Evolutionary conservation across 2,888 invertebrate species (phyloP), one percentile per base, ranked within the genome.

Genomic region (Drosophila subquinaria): DNA sequence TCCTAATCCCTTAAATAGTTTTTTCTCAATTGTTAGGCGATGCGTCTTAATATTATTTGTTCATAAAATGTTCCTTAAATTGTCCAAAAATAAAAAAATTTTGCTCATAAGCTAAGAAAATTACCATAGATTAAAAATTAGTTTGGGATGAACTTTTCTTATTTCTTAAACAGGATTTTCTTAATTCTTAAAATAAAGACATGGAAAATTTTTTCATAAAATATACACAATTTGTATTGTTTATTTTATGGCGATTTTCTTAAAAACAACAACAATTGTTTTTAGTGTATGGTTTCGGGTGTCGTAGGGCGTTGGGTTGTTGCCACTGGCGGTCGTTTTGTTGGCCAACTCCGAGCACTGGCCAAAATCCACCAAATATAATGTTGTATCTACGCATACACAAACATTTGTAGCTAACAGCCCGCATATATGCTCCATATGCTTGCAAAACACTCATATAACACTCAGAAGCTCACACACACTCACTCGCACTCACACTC

Each of bases 361-460:
- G 40, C 69, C 60, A 73, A 89, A 85, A 81, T 82, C 82, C 85
- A 82, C 85, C 73, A 68, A 83, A 84, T 89, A 89, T 64, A 64
- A 64, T 64, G 59, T 81, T 89, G 82, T 71, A 65, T 48, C 36
- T 59, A 56, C 51, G 61, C 36, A 77, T 60, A 64, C 53, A 69
- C 59, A 59, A 59, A 48, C 40, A 51, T 51, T 36, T 36, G 53
- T 52, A 66, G 60, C 50, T 42, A 53, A 64, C 64, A 62, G 30
- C 77, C 64, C 66, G 67, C 82, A 73, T 69, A 63, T 66, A 52
- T 48, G 70, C 69, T 67, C 68, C 89, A 89, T 89, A 84, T 84
- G 83, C 81, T 82, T 10, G 56, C 11, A 59, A 76, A 76, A 69
- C 43, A 63, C 62, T 42, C 30, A 33, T 13, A 63, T 50, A 59